Percentiles rank a stretch among this genome's conserved stretches.
phyloP scores from a whole-genome alignment of 2,888 invertebrate genomes.

The Drosophila formosana region DNA sequence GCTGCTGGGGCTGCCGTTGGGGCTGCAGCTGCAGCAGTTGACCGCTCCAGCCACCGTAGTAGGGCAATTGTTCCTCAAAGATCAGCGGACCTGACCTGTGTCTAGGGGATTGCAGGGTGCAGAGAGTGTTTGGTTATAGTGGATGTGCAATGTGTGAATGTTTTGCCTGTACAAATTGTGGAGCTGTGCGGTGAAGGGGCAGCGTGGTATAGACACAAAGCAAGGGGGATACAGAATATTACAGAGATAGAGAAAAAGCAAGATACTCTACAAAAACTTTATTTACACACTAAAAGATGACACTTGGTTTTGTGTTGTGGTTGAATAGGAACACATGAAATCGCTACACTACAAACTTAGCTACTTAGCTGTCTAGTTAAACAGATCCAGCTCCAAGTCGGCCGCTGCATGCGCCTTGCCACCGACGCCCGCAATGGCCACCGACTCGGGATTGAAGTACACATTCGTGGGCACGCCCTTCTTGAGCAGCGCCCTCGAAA shows the following conservation, averaged over 20 bases:
- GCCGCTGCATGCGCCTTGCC: constrained; percentile 92
- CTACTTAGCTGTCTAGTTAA: constrained; percentile 58
- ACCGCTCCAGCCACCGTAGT: constrained; percentile 91
- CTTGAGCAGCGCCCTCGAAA: constrained; percentile 88
- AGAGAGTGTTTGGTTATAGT: constrained; percentile 57
- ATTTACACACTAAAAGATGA: constrained; percentile 61
- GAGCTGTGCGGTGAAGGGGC: constrained; percentile 35
- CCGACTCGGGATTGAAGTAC: constrained; percentile 89
- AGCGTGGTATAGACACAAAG: constrained; percentile 46
- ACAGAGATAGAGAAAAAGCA: constrained; percentile 37
- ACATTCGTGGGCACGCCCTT: constrained; percentile 88
- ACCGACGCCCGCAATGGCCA: constrained; percentile 91
- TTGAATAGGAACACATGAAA: constrained; percentile 49
- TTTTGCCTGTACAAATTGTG: constrained; percentile 49
- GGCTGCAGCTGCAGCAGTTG: constrained; percentile 86
- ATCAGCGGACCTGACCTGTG: constrained; percentile 61
- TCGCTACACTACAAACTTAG: constrained; percentile 35
- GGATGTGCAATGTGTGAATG: constrained; percentile 21
- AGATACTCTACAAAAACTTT: constrained; percentile 45
- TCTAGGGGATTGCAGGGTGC: constrained; percentile 47
- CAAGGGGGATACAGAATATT: constrained; percentile 39
- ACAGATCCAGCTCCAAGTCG: constrained; percentile 88
- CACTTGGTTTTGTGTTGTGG: constrained; percentile 19
- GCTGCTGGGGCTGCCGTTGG: constrained; percentile 25
- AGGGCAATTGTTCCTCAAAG: constrained; percentile 85